Percentiles rank a stretch among this genome's conserved stretches.
phyloP scores from a whole-genome alignment of 2,797 vertebrate species.

The Tragopan temminckii region DNA sequence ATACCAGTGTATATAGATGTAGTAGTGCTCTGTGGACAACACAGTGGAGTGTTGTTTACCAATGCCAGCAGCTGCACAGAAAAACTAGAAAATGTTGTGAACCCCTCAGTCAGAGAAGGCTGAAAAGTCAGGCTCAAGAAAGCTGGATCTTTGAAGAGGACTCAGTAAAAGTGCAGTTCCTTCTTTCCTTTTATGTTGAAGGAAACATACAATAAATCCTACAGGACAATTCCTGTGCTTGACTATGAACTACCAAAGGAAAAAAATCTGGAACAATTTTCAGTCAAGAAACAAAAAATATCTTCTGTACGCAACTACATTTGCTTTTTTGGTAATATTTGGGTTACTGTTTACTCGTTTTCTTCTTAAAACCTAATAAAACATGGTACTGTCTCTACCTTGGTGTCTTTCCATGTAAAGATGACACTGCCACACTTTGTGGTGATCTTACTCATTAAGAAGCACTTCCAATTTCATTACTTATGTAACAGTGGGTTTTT shows the following conservation, averaged over 20 bases:
- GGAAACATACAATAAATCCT: not conserved
- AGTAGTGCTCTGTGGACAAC: not conserved
- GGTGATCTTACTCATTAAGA: not conserved
- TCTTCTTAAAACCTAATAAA: not conserved
- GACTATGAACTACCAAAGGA: not conserved
- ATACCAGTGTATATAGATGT: not conserved
- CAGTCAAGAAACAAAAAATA: not conserved
- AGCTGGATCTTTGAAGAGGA: not conserved
- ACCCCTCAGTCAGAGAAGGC: not conserved
- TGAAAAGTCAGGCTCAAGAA: not conserved
- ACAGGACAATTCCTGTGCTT: accelerated
- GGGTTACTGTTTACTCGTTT: not conserved
- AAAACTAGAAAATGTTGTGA: not conserved
- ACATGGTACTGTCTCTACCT: not conserved
- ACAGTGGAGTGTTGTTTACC: not conserved
- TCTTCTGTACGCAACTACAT: not conserved
- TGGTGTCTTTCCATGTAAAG: not conserved
- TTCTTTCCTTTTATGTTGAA: not conserved
- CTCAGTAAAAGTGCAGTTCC: not conserved
- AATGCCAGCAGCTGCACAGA: not conserved
- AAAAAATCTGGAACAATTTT: not conserved
- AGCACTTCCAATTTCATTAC: not conserved
- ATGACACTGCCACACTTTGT: not conserved
- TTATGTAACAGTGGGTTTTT: not conserved
- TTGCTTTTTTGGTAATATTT: not conserved